Evolutionary conservation across 2,888 invertebrate species (phyloP), one percentile per base, ranked within the genome.

Genomic region (Thecophora atra): DNA sequence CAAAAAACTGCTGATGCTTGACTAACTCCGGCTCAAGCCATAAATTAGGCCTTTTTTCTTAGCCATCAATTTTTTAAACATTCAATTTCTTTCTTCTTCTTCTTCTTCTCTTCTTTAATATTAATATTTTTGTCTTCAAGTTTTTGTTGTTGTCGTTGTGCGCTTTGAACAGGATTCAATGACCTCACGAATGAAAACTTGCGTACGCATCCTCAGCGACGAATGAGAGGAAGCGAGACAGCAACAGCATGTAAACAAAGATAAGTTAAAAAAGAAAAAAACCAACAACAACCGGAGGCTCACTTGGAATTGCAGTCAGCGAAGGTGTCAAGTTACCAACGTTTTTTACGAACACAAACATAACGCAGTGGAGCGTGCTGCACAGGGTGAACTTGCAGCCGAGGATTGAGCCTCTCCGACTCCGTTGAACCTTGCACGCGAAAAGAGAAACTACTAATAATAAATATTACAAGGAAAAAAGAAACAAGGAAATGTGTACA

Each of bases 261-360:
- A 64, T 21, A 64, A 64, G 44, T 8, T n/a, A n/a, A n/a, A n/a
- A n/a, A n/a, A n/a, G n/a, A 44, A 13, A 13, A 47, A 47, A 47
- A 47, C 47, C 47, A 47, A 47, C 13, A 47, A 30, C 51, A 24
- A 52, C 15, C 8, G 1, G 19, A 44, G 28, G 21, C 28, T 28
- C 13, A 60, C 60, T 60, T 60, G 13, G 60, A 60, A 7, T n/a
- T 44, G 67, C 58, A 42, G 44, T 30, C 67, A 44, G 68, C 51
- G 73, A 74, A 78, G 79, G 79, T 79, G 79, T 79, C 78, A 77
- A 77, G 76, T 79, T 72, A 76, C 79, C 56, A 28, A 42, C 42
- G 17, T n/a, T n/a, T n/a, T n/a, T n/a, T n/a, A n/a, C n/a, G n/a
- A n/a, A n/a, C n/a, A n/a, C n/a, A n/a, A 44, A 17, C 58, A n/a